phyloP scores from a whole-genome alignment of 2,113 vertebrate genomes.

The Carlito syrichta region DNA sequence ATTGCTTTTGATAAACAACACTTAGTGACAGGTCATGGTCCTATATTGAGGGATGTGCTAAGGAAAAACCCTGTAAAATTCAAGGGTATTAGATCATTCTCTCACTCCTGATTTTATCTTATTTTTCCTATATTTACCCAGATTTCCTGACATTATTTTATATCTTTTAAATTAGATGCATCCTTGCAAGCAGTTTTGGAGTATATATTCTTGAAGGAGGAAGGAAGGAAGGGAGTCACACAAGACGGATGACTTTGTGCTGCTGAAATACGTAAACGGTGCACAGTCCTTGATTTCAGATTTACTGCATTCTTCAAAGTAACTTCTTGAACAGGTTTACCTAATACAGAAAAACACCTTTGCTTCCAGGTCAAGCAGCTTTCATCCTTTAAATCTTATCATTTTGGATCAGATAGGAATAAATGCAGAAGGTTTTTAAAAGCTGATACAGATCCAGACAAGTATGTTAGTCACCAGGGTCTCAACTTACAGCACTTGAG shows the following conservation, averaged over 20 bases:
- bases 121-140: neutral
- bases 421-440: neutral
- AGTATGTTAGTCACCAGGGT: neutral
- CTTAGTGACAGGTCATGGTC: neutral
- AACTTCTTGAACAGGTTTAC: neutral
- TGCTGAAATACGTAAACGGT: neutral
- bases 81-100: neutral
- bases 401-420: neutral
- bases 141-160: neutral
- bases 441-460: neutral
- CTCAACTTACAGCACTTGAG: neutral
- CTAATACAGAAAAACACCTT: constrained; percentile 47
- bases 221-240: neutral
- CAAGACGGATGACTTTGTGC: neutral
- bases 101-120: neutral
- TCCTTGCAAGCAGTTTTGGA: constrained; percentile 13
- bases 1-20: neutral
- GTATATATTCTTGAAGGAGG: neutral
- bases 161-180: neutral
- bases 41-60: neutral
- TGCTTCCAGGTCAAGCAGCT: constrained; percentile 58
- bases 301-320: neutral
- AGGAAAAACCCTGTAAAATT: neutral
- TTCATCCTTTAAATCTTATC: constrained; percentile 18
- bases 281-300: constrained; percentile 26